phyloP scores from a whole-genome alignment of 2,888 invertebrate genomes.

The Microchrysa polita region DNA sequence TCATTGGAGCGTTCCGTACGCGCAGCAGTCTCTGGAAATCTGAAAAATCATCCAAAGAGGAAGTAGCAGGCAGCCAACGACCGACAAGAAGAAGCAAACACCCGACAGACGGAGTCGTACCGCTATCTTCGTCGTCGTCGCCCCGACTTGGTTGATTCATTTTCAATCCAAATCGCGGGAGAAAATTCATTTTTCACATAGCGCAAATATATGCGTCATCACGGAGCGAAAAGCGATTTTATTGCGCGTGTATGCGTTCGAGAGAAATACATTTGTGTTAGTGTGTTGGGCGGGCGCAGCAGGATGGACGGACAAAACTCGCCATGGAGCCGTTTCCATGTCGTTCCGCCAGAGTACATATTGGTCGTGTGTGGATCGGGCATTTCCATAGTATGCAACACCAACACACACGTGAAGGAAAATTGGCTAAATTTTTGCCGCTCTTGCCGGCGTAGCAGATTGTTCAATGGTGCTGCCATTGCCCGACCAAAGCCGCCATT shows the following conservation, averaged over 20 bases:
- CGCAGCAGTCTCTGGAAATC: not conserved
- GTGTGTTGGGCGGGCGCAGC: too few species aligned
- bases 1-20: not conserved
- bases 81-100: not conserved
- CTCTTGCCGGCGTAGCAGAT: conserved; percentile 32
- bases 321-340: too few species aligned
- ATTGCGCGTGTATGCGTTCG: too few species aligned
- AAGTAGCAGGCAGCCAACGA: conserved; percentile 26
- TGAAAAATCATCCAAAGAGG: too few species aligned
- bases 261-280: too few species aligned
- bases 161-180: not conserved
- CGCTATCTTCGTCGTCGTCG: too few species aligned
- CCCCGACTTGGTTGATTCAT: not conserved
- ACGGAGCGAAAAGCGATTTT: too few species aligned
- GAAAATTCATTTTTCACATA: conserved; percentile 24
- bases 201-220: conserved; percentile 33
- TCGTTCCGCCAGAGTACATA: too few species aligned
- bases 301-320: too few species aligned
- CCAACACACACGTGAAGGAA: not conserved
- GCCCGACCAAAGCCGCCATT: conserved; percentile 25
- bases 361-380: too few species aligned
- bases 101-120: conserved; percentile 4
- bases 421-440: conserved; percentile 25
- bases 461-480: not conserved
- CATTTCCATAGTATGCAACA: not conserved